phyloP scores from a whole-genome alignment of 2,113 vertebrate genomes.

The Setophaga kirtlandii region DNA sequence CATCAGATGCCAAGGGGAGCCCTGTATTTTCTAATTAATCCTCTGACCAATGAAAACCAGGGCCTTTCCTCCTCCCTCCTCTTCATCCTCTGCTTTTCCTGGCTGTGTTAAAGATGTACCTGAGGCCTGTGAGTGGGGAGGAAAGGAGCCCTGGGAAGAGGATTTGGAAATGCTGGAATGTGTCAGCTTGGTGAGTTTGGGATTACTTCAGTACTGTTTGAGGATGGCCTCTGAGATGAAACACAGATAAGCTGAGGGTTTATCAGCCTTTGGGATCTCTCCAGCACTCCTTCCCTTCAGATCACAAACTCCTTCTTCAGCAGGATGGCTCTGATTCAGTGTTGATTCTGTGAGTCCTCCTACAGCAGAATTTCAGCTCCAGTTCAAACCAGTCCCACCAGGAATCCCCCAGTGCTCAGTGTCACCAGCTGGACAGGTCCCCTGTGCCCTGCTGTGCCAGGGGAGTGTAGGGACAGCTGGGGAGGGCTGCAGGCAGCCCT shows the following conservation, averaged over 20 bases:
- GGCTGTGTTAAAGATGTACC: accelerated
- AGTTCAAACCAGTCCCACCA: background rate
- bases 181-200: background rate
- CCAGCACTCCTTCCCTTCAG: background rate
- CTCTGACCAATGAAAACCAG: background rate
- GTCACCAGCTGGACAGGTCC: background rate
- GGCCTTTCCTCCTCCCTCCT: background rate
- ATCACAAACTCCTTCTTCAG: background rate
- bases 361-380: background rate
- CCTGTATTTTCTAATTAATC: background rate
- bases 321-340: background rate
- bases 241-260: background rate
- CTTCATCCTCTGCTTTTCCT: background rate
- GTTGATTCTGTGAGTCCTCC: background rate
- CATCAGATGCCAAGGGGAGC: background rate
- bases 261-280: background rate
- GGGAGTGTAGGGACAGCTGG: accelerated
- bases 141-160: background rate
- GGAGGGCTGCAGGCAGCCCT: background rate
- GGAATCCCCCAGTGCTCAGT: background rate
- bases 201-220: background rate
- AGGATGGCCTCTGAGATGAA: background rate
- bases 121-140: background rate
- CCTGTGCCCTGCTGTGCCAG: accelerated
- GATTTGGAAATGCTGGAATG: background rate